Conservation (phyloP, 2,797 vertebrate genomes). For the Gallinago nigripennis region DNA sequence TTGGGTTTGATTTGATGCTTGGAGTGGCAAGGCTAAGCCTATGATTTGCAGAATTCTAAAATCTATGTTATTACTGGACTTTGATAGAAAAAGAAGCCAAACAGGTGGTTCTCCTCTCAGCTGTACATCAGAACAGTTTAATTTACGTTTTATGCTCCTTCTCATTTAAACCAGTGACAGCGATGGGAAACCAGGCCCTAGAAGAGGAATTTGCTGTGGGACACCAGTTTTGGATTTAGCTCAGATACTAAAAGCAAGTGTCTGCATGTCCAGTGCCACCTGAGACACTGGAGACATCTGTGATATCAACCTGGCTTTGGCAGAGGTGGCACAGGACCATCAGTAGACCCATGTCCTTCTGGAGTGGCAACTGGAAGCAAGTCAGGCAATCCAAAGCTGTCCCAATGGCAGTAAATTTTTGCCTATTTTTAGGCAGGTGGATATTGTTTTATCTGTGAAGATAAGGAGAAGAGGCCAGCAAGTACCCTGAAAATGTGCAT, state of each 20-base stretch:
- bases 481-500: not conserved
- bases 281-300: not conserved
- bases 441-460: not conserved
- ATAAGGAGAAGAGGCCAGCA: not conserved
- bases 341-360: not conserved
- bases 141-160: not conserved
- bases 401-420: not conserved
- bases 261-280: not conserved
- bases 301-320: not conserved
- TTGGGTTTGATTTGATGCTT: slow-evolving; percentile 8
- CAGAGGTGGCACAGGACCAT: not conserved
- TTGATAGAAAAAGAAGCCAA: not conserved
- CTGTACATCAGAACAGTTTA: not conserved
- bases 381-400: not conserved
- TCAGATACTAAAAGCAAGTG: not conserved
- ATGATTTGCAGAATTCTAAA: slow-evolving; percentile 20
- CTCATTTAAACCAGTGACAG: not conserved
- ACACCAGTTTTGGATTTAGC: not conserved
- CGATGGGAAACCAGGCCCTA: not conserved
- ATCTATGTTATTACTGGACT: not conserved
- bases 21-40: not conserved
- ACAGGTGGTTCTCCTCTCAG: not conserved
- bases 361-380: not conserved
- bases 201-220: not conserved
- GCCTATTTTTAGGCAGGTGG: not conserved